phyloP scores from a whole-genome alignment of 2,888 invertebrate genomes.

The Amiota mariae region DNA sequence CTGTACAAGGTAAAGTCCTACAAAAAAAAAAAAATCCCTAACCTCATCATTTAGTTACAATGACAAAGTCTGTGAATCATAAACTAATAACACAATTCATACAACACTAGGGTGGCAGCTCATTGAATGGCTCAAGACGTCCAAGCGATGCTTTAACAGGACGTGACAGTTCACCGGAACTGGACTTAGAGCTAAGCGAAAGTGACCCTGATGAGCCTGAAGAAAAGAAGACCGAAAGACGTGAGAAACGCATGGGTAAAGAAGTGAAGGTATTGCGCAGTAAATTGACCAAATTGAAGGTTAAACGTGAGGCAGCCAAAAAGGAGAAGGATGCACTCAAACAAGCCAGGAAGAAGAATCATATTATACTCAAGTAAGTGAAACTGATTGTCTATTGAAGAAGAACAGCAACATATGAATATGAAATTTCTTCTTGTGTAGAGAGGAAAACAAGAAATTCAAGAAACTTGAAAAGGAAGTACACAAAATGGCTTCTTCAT shows the following conservation, averaged over 20 bases:
- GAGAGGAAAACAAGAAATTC: constrained; percentile 87
- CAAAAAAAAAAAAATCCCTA: not conserved
- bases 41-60: constrained; percentile 28
- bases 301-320: constrained; percentile 82
- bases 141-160: constrained; percentile 70
- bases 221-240: constrained; percentile 79
- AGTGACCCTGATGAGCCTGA: constrained; percentile 80
- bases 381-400: not conserved
- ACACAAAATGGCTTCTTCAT: constrained; percentile 90
- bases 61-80: not conserved
- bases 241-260: constrained; percentile 79
- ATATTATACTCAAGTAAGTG: constrained; percentile 80
- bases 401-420: constrained; percentile 1
- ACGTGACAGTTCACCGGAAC: constrained; percentile 77
- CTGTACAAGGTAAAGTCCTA: constrained; percentile 55
- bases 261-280: constrained; percentile 72
- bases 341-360: constrained; percentile 87
- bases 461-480: constrained; percentile 89
- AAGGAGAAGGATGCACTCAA: constrained; percentile 86
- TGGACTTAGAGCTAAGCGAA: constrained; percentile 78
- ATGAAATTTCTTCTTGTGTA: constrained; percentile 62
- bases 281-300: constrained; percentile 76
- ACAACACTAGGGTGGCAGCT: constrained; percentile 61
- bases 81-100: not conserved
- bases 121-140: constrained; percentile 68